Base-by-base conservation (phyloP, 2,797 vertebrate genomes). In the Catamblyrhynchus diadema region DNA sequence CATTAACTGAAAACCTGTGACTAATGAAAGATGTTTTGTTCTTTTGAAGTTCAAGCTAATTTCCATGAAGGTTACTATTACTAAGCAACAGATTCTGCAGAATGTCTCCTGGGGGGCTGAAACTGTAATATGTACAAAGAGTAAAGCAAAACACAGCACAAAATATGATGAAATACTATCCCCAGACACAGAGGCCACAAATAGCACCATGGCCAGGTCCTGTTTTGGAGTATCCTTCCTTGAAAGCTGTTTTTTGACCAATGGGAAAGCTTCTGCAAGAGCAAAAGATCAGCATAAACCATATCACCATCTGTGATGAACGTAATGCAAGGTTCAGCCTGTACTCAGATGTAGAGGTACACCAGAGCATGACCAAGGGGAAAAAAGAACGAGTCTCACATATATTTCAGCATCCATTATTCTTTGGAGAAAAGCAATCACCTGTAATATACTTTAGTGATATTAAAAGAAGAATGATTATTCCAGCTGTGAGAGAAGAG, bases 11-110 rank as follows among this genome's bases (percentile, higher is more conserved):
- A 97, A 98, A 95, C 95, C 94, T 90, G 81, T 96, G 97, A 96
- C 97, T 98, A 98, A 98, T 98, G 97, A 97, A 97, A 96, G 60
- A 74, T 94, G 95, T 97, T 96, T 95, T 94, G 97, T 97, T 98
- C 98, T 98, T 97, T 98, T 98, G 98, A 98, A 98, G 97, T 97
- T 98, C 96, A 97, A 96, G 96, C 97, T 98, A 96, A 98, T 98
- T 98, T 98, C 88, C 82, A 91, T 97, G 74, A 98, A 97, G 97
- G 95, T 95, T 97, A 96, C 70, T 81, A 98, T 98, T 98, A 97
- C 98, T 97, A 98, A 98, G 98, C 98, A 98, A 98, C 98, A 97
- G 96, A 94, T 98, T 98, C 96, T 97, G 92, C 93, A 94, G 93
- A 96, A 95, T 93, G 96, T 98, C 97, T 98, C 97, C 86, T 84